Conservation (phyloP, 2,113 vertebrate genomes). For the Tenrec ecaudatus region DNA sequence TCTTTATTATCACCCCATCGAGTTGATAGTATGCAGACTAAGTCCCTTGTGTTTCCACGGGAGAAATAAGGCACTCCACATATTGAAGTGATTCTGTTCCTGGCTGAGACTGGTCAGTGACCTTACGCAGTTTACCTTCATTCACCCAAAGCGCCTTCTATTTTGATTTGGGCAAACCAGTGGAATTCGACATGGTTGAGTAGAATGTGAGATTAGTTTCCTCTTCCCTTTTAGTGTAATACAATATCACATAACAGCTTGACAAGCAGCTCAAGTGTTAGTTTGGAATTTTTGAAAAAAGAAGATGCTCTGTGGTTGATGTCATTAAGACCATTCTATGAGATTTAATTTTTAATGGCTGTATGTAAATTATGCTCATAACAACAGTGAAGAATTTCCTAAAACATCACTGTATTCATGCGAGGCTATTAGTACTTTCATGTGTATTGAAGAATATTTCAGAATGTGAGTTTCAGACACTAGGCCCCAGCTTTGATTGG, state of each 20-base stretch:
- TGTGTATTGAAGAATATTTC: constrained; percentile 49
- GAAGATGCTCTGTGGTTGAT: constrained; percentile 6
- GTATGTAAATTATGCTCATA: background rate
- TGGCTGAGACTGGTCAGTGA: background rate
- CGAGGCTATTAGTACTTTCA: background rate
- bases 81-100: constrained; percentile 22
- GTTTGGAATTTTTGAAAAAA: background rate
- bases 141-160: background rate
- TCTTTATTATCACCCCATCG: background rate
- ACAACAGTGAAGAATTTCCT: background rate
- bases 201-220: background rate
- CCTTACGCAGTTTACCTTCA: constrained; percentile 14
- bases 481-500: background rate
- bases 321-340: constrained; percentile 11
- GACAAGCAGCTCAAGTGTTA: background rate
- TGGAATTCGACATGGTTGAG: background rate
- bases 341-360: constrained; percentile 40
- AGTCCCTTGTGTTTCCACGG: background rate
- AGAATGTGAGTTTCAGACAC: constrained; percentile 11
- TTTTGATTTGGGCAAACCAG: constrained; percentile 10
- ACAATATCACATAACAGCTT: background rate
- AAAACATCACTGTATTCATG: constrained; percentile 2
- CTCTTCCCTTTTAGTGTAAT: background rate
- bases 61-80: background rate
- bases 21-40: background rate